Evolutionary conservation across 1,140 invertebrate species (phyloP), one percentile per base, ranked within the genome.

Genomic region (Melitaea cinxia): DNA sequence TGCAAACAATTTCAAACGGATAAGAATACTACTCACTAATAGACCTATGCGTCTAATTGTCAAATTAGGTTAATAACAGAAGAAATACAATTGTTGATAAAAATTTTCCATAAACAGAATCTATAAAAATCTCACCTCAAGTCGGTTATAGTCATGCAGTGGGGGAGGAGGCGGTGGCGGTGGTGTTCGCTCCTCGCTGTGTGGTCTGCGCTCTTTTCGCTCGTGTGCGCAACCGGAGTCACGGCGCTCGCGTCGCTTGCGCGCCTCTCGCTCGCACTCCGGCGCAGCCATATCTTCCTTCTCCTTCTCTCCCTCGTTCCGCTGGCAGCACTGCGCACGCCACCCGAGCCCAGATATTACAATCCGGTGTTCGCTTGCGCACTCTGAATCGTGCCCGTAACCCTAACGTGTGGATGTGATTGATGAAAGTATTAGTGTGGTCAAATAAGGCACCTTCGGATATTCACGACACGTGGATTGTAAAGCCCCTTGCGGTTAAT

Each of bases 231-330:
- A 85, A n/a, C 88, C 94, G 24, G 93, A 94, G 83, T 96, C 95
- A 54, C 95, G 93, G 37, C 95, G 93, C 88, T 96, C 95, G 83
- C 96, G 96, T 39, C 95, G 93, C 83, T 96, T 96, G 62, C 95
- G 92, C 1, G 85, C 88, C 75, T 91, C 88, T 63, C 88, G 73
- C 75, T 90, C 88, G 65, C 85, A 82, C 80, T 89, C 88, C 42
- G 85, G 81, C 47, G 86, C 86, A 55, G 88, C 88, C 88, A 91
- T 91, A 52, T 83, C 82, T 75, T 82, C 85, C 19, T 70, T 78
- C 70, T 77, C 77, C 68, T 71, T 81, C 72, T 80, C 77, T 5
- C 68, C 60, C 53, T 75, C 77, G 23, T 58, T 80, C 39, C 80
- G 78, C 72, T 86, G 83, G 67, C 82, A 85, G 82, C 83, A 85